Evolutionary conservation across 2,113 vertebrate species (phyloP).

Genomic region (Agapornis roseicollis): DNA sequence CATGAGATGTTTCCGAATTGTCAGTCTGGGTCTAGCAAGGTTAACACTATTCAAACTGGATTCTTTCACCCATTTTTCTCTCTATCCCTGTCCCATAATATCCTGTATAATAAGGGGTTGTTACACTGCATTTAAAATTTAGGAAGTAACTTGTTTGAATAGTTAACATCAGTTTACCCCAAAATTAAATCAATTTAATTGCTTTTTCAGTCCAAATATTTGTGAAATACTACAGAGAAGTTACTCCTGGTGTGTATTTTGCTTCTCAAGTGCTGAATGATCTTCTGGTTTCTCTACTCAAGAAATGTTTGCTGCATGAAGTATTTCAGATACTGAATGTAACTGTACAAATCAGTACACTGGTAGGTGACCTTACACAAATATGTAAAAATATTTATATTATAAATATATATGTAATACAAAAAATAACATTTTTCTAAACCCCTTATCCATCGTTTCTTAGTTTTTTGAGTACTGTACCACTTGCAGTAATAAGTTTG

Average conservation of each 20-base stretch:
- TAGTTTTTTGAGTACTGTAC: neutral
- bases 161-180: neutral
- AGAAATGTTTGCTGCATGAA: constrained; percentile 76
- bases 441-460: neutral
- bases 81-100: neutral
- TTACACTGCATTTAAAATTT: neutral
- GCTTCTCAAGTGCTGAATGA: constrained; percentile 74
- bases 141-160: neutral
- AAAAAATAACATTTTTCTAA: neutral
- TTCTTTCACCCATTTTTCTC: neutral
- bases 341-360: constrained; percentile 72
- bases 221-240: constrained; percentile 81
- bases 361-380: constrained; percentile 76
- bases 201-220: constrained; percentile 81
- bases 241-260: constrained; percentile 78
- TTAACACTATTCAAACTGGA: neutral
- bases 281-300: constrained; percentile 82
- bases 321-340: constrained; percentile 80
- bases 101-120: neutral
- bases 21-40: neutral
- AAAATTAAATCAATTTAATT: constrained; percentile 4
- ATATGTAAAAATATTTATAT: neutral
- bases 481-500: neutral
- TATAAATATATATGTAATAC: neutral
- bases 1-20: neutral